Evolutionary conservation across 2,797 vertebrate genomes (phyloP), one percentile per base, ranked within the genome.

Genomic region (Danio choprae): DNA sequence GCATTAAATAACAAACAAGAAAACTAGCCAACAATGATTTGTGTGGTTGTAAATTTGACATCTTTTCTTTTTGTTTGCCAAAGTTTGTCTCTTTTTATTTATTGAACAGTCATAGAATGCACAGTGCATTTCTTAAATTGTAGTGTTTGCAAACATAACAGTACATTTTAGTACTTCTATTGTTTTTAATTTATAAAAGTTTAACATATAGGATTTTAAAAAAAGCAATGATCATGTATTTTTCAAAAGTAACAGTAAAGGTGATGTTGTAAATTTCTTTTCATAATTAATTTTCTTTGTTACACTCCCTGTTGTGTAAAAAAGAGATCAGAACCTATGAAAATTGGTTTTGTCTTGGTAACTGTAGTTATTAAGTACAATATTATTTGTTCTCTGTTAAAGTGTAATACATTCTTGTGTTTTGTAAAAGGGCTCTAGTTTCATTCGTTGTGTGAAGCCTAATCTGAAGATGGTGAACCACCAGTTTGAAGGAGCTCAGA

Each of bases 391-490:
- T 50, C 36, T 48, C 29, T 38, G 46, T 51, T 69, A 11, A 68
- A 38, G 16, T 75, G 6, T 13, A 77, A 56, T 18, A 38, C 38
- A 22, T 4, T 68, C 16, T 36, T 16, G 20, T 60, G 43, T 79
- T 48, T 56, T 83, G 3, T 74, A 20, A n/a, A 81, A 99, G 98
- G 98, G 98, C 40, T 97, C 98, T 1, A 99, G 97, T 88, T 99
- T 99, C 87, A 98, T 99, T 90, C 98, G 98, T 71, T 99, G 98
- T 83, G 96, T 99, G 80, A 99, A 99, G 86, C 98, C 98, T 68
- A 99, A 99, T 90, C 93, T 99, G 88, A 99, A 97, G 94, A 99
- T 99, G 98, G 96, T 97, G 88, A 98, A 94, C 89, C 97, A 98
- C 86, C 94, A 97, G 88, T 99, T 99, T 88, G 97, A 99, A 93